A percentile compares a stretch with the other conserved stretches of the same genome.
Evolutionary conservation across 2,888 invertebrate species (phyloP).

Genomic region (Thelaira solivaga): DNA sequence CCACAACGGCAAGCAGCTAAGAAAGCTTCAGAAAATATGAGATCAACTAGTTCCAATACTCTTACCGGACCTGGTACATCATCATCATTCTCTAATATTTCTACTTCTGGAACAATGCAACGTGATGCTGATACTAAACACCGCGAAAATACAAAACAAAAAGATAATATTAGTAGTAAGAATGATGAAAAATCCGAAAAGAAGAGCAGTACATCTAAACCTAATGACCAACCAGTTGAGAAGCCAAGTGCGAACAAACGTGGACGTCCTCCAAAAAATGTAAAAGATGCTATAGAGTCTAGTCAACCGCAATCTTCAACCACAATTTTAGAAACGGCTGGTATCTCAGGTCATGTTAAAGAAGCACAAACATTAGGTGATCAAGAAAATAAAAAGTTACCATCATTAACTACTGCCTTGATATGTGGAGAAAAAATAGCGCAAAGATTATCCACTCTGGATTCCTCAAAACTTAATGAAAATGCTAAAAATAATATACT

Average conservation of each 20-base stretch:
- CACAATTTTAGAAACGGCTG: conserved; percentile 9
- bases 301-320: conserved; percentile 39
- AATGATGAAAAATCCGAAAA: conserved; percentile 66
- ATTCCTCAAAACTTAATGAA: conserved; percentile 52
- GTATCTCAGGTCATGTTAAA: conserved; percentile 4
- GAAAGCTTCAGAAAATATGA: conserved; percentile 92
- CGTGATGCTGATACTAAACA: conserved; percentile 46
- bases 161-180: conserved; percentile 60
- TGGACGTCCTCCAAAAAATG: conserved; percentile 73
- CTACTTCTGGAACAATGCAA: conserved; percentile 52
- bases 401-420: conserved; percentile 11
- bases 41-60: conserved; percentile 79
- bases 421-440: conserved; percentile 24
- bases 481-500: conserved; percentile 78
- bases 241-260: conserved; percentile 72
- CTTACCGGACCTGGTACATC: conserved; percentile 32
- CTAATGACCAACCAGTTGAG: conserved; percentile 67
- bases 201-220: conserved; percentile 65
- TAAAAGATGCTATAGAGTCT: conserved; percentile 67
- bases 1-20: conserved; percentile 94
- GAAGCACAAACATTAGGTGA: conserved; percentile 18
- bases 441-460: conserved; percentile 35
- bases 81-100: conserved; percentile 10
- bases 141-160: conserved; percentile 63
- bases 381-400: conserved; percentile 27